These are phyloP conservation scores for Druceiella hillmani DNA, from an alignment of 2,888 invertebrate genomes.

Conservation along the genomic window DNA sequence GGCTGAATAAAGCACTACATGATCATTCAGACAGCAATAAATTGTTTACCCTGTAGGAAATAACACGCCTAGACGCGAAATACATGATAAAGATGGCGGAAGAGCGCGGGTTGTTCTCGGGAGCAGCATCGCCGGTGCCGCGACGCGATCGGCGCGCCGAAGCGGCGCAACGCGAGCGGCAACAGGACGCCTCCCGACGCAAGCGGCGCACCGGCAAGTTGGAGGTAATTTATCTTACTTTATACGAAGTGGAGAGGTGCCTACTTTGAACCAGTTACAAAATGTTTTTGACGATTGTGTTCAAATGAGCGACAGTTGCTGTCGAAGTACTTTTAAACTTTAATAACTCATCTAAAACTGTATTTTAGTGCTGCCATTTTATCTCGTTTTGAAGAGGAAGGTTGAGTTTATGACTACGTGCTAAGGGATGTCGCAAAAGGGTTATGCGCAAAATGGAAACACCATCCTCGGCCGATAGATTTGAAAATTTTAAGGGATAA, in stretches of 20 bases:
- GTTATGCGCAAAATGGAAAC: too few relatives aligned
- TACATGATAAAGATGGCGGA: conserved; percentile 83
- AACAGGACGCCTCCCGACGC: conserved; percentile 13
- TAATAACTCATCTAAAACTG: too few relatives aligned
- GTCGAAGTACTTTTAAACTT: too few relatives aligned
- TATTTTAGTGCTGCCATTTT: too few relatives aligned
- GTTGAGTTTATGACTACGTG: too few relatives aligned
- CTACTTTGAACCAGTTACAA: background rate
- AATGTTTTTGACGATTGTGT: background rate
- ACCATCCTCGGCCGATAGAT: too few relatives aligned
- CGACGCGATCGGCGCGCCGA: conserved; percentile 34
- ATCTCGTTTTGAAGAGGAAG: too few relatives aligned
- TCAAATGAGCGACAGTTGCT: too few relatives aligned
- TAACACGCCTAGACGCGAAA: conserved; percentile 73
- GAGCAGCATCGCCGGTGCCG: conserved; percentile 35
- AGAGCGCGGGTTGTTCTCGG: conserved; percentile 70
- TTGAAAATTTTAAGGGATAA: too few relatives aligned
- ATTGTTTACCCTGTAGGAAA: conserved; percentile 44
- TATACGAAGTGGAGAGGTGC: too few relatives aligned
- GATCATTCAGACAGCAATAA: background rate
- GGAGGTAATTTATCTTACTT: too few relatives aligned
- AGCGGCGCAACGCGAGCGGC: conserved; percentile 30
- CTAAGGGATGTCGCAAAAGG: too few relatives aligned
- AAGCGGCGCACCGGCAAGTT: conserved; percentile 9
- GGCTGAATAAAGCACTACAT: conserved; percentile 1